Percentiles rank a stretch among this genome's conserved stretches.
phyloP scores from a whole-genome alignment of 2,113 vertebrate genomes.

The Ifrita kowaldi region DNA sequence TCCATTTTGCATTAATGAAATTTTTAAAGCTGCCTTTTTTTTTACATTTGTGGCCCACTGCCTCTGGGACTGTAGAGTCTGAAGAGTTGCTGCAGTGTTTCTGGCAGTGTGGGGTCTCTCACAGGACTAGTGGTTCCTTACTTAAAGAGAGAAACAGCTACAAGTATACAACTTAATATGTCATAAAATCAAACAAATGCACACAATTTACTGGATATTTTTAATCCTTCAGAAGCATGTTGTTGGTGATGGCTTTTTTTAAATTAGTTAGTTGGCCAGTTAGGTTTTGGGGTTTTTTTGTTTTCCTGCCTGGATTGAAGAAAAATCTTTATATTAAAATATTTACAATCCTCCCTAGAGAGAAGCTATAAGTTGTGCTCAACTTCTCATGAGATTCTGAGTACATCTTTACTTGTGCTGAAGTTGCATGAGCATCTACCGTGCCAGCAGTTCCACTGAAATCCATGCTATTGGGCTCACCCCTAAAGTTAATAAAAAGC shows the following conservation, averaged over 20 bases:
- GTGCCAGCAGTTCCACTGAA: not conserved
- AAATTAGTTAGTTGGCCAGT: rapidly evolving
- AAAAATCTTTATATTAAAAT: not conserved
- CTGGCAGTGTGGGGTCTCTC: not conserved
- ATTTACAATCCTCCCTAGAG: not conserved
- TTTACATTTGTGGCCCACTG: not conserved
- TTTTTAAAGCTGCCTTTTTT: not conserved
- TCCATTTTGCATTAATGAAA: not conserved
- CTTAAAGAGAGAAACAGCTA: not conserved
- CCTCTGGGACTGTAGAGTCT: not conserved
- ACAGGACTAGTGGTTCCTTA: rapidly evolving
- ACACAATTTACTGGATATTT: not conserved
- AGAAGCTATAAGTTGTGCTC: not conserved
- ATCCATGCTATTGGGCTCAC: not conserved
- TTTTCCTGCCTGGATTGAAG: not conserved
- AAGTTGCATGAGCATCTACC: not conserved
- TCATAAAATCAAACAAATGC: not conserved
- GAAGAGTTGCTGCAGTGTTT: not conserved
- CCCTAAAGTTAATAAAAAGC: not conserved
- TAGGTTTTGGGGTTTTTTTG: not conserved
- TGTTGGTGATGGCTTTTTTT: not conserved
- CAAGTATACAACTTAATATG: not conserved
- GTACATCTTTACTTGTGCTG: not conserved
- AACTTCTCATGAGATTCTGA: not conserved
- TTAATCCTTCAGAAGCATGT: not conserved